These are phyloP conservation scores for Sciurus carolinensis DNA, from an alignment of 2,797 vertebrate genomes.

Conservation along the genomic window DNA sequence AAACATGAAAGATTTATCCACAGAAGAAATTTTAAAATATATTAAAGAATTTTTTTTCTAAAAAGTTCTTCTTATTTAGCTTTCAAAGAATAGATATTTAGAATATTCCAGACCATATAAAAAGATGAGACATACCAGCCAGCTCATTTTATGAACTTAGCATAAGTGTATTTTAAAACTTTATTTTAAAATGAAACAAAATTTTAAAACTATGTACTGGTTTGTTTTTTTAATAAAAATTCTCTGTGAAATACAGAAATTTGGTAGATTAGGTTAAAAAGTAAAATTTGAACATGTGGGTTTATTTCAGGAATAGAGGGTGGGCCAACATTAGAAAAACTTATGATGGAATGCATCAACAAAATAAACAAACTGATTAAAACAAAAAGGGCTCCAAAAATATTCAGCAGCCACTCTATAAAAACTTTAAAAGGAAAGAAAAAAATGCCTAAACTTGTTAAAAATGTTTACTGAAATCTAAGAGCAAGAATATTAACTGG, in stretches of 20 bases:
- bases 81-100: constrained; percentile 39
- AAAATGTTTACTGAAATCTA: constrained; percentile 50
- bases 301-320: constrained; percentile 35
- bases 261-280: not conserved
- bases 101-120: not conserved
- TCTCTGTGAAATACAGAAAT: constrained; percentile 1
- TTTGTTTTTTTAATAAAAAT: not conserved
- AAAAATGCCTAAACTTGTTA: constrained; percentile 13
- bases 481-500: not conserved
- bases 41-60: not conserved
- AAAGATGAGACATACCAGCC: not conserved
- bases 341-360: not conserved
- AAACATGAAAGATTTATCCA: constrained; percentile 1
- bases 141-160: constrained; percentile 1
- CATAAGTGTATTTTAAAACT: constrained; percentile 19
- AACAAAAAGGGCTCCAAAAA: not conserved
- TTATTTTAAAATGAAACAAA: constrained; percentile 37
- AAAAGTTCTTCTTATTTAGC: constrained; percentile 1
- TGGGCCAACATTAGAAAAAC: constrained; percentile 22
- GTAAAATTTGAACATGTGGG: not conserved
- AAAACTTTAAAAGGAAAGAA: constrained; percentile 35
- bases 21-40: constrained; percentile 30
- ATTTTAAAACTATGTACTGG: not conserved
- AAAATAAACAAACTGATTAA: constrained; percentile 34
- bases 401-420: not conserved